These are phyloP conservation scores for Oreocharis arfaki DNA, from an alignment of 2,113 vertebrate genomes.

Conservation along the genomic window DNA sequence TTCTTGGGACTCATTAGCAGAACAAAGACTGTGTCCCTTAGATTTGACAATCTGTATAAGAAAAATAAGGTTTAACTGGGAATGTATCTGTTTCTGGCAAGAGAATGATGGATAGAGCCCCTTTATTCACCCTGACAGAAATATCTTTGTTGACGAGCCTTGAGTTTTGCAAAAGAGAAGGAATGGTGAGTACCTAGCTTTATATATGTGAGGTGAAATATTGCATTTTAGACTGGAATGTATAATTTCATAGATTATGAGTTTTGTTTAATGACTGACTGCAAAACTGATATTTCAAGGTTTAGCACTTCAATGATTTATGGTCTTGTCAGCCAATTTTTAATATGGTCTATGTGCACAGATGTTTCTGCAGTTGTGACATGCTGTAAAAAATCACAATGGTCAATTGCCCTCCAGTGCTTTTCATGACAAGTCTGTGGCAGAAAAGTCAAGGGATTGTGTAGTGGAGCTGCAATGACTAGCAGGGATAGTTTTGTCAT, in stretches of 20 bases:
- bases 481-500: background rate
- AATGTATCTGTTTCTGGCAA: constrained; percentile 22
- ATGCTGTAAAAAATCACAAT: background rate
- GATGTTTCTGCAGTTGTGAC: constrained; percentile 37
- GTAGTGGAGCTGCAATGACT: background rate
- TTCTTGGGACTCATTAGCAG: background rate
- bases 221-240: constrained; percentile 28
- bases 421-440: background rate
- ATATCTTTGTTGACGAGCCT: constrained; percentile 13
- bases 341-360: constrained; percentile 2
- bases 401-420: constrained; percentile 4
- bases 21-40: background rate
- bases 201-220: constrained; percentile 17
- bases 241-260: constrained; percentile 51
- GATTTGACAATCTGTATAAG: background rate
- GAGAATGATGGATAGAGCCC: constrained; percentile 34
- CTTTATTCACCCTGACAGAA: constrained; percentile 44
- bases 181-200: background rate
- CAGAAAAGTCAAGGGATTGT: background rate
- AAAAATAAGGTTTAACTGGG: constrained; percentile 52
- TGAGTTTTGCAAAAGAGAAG: constrained; percentile 15
- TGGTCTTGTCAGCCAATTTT: constrained; percentile 15
- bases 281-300: constrained; percentile 36
- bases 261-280: constrained; percentile 53
- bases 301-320: constrained; percentile 51